Percentiles rank a stretch among this genome's conserved stretches.
These are phyloP conservation scores for Dexiosoma caninum DNA, from an alignment of 2,888 invertebrate species.

Conservation along the genomic window DNA sequence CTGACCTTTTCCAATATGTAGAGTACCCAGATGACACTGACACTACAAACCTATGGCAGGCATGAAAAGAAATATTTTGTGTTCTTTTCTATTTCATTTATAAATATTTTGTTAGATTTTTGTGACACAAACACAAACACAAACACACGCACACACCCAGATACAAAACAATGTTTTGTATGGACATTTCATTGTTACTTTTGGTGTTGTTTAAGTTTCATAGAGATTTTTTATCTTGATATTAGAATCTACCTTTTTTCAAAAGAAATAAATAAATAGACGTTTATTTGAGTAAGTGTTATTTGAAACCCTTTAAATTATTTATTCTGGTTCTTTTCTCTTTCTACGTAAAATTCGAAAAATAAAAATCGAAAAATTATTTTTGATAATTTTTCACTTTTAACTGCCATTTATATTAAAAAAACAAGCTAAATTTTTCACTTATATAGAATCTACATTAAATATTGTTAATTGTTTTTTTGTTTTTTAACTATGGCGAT, in stretches of 20 bases:
- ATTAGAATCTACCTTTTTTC: slow-evolving; percentile 44
- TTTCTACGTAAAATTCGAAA: neutral
- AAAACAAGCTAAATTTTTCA: slow-evolving; percentile 39
- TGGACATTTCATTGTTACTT: slow-evolving; percentile 13
- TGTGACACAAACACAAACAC: slow-evolving; percentile 6
- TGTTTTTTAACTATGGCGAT: neutral
- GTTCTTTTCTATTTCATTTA: slow-evolving; percentile 3
- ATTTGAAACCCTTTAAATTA: slow-evolving; percentile 39
- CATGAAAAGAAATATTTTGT: too few species aligned
- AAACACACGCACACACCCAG: neutral
- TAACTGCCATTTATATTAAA: slow-evolving; percentile 43
- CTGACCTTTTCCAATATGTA: slow-evolving; percentile 61
- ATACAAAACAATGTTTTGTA: too few species aligned
- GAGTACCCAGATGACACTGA: slow-evolving; percentile 21
- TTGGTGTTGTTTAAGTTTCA: slow-evolving; percentile 5
- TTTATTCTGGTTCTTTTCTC: neutral
- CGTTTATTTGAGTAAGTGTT: neutral
- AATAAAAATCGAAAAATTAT: neutral
- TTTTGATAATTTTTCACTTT: slow-evolving; percentile 24
- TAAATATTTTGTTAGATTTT: slow-evolving; percentile 32
- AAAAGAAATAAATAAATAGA: neutral
- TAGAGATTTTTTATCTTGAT: slow-evolving; percentile 49
- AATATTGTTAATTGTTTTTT: slow-evolving; percentile 18
- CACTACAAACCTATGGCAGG: slow-evolving; percentile 27
- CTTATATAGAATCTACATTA: slow-evolving; percentile 18